A percentile compares a stretch with the other conserved stretches of the same genome.
Evolutionary conservation across 2,113 vertebrate species (phyloP).

Genomic region (Sturnus vulgaris): DNA sequence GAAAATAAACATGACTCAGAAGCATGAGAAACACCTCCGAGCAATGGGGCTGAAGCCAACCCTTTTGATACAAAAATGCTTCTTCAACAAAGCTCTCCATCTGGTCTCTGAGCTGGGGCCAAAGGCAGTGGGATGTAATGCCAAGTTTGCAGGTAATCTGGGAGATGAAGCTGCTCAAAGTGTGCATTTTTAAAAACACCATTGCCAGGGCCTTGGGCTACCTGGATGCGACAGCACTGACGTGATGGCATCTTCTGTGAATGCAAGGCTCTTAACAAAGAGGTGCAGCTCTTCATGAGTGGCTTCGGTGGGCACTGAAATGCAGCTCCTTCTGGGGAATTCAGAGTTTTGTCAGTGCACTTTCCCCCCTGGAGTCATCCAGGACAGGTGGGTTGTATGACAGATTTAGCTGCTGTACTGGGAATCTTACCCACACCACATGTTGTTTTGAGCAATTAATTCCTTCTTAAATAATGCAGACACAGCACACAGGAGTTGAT

Average conservation of each 20-base stretch:
- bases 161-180: neutral
- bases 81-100: constrained; percentile 49
- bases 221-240: neutral
- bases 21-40: constrained; percentile 59
- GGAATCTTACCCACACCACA: neutral
- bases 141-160: constrained; percentile 22
- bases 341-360: neutral
- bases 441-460: neutral
- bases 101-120: constrained; percentile 36
- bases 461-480: neutral
- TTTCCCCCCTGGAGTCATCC: neutral
- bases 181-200: neutral
- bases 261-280: neutral
- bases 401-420: neutral
- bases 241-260: neutral
- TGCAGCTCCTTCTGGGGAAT: neutral
- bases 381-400: neutral
- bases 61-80: constrained; percentile 38
- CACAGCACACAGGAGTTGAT: neutral
- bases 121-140: neutral
- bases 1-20: constrained; percentile 51
- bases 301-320: neutral
- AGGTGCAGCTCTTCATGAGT: neutral
- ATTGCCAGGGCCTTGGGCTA: neutral
- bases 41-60: constrained; percentile 35